Evolutionary conservation across 2,113 vertebrate genomes (phyloP).

Genomic region (Ochotona princeps): DNA sequence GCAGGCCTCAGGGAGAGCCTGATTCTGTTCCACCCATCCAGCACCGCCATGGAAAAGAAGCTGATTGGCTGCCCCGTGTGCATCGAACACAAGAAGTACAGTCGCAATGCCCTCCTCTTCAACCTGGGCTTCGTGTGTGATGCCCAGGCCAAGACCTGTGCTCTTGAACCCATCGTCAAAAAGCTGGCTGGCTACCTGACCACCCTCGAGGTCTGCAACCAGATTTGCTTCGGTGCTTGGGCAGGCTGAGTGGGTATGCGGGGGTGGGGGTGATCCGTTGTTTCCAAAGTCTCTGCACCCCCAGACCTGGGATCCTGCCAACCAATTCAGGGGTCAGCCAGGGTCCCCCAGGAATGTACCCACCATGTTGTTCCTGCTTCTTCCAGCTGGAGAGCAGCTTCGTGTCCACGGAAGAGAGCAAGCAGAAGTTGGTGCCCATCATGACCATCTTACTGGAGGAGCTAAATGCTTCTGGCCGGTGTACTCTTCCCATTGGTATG

Average conservation of each 20-base stretch:
- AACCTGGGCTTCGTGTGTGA: slow-evolving; percentile 97
- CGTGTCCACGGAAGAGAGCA: slow-evolving; percentile 97
- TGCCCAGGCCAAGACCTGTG: slow-evolving; percentile 95
- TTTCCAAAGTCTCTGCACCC: neutral
- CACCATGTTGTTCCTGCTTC: slow-evolving; percentile 53
- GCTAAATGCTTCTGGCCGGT: slow-evolving; percentile 95
- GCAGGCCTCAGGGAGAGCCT: neutral
- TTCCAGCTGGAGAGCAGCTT: slow-evolving; percentile 96
- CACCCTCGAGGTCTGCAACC: slow-evolving; percentile 92
- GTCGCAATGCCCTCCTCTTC: slow-evolving; percentile 96
- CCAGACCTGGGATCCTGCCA: neutral
- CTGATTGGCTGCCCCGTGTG: slow-evolving; percentile 98
- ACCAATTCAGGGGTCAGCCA: neutral
- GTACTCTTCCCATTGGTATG: slow-evolving; percentile 95
- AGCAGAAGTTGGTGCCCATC: slow-evolving; percentile 96
- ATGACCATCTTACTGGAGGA: slow-evolving; percentile 98
- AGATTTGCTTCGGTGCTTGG: slow-evolving; percentile 34
- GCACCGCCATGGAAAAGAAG: slow-evolving; percentile 99
- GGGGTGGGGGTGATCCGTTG: neutral
- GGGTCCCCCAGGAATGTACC: neutral
- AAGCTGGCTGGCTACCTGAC: slow-evolving; percentile 98
- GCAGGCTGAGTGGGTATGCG: slow-evolving; percentile 37
- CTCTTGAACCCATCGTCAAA: slow-evolving; percentile 97
- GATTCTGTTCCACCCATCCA: slow-evolving; percentile 71
- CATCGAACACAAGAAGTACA: slow-evolving; percentile 99